Evolutionary conservation across 2,113 vertebrate genomes (phyloP).

Genomic region (Lucifuga dentata): DNA sequence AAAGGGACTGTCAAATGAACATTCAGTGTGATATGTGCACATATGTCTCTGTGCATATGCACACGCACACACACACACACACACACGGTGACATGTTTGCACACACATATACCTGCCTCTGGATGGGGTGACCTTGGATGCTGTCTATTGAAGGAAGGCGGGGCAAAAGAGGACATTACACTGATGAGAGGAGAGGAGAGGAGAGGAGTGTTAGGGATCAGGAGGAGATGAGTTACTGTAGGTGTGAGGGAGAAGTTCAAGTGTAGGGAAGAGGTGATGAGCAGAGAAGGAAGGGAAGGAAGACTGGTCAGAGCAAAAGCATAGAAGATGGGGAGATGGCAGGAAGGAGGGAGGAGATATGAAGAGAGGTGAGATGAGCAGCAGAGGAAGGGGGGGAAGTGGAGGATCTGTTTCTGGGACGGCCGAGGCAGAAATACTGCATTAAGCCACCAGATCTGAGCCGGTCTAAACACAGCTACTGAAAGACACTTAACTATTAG

Average conservation of each 20-base stretch:
- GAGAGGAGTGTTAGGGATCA: constrained; percentile 37
- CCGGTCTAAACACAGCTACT: constrained; percentile 37
- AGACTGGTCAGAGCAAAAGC: not conserved
- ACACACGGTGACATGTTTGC: not conserved
- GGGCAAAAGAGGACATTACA: constrained; percentile 63
- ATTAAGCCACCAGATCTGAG: constrained; percentile 55
- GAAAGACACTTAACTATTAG: constrained; percentile 21
- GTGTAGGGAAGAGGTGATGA: constrained; percentile 28
- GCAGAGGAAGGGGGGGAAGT: constrained; percentile 47
- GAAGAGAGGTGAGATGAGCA: constrained; percentile 45
- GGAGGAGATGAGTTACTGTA: constrained; percentile 13
- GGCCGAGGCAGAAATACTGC: constrained; percentile 69
- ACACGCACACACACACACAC: not conserved
- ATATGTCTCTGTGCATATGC: constrained; percentile 18
- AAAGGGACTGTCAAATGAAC: constrained; percentile 3
- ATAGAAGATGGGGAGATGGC: not conserved
- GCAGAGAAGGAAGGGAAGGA: not conserved
- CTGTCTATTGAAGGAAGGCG: constrained; percentile 40
- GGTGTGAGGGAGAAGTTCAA: constrained; percentile 45
- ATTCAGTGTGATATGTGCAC: constrained; percentile 2
- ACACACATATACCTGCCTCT: constrained; percentile 60
- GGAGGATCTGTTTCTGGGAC: constrained; percentile 73
- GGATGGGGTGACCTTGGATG: constrained; percentile 75
- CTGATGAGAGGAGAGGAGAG: constrained; percentile 51
- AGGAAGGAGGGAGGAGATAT: constrained; percentile 18